phyloP scores from a whole-genome alignment of 2,113 vertebrate genomes.

The Datnioides undecimradiatus region DNA sequence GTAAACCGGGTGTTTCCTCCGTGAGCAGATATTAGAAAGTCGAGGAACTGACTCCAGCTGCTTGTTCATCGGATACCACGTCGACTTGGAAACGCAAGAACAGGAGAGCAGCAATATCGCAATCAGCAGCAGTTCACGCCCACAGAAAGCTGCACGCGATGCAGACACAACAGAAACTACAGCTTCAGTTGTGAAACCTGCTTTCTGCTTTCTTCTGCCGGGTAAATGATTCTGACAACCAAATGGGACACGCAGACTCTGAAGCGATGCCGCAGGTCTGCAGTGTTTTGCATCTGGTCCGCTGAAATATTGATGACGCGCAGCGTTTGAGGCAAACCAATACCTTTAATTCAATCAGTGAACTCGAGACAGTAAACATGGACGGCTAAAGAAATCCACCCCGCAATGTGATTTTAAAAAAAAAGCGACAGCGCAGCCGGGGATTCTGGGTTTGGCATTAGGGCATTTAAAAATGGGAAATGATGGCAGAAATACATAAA shows the following conservation, averaged over 20 bases:
- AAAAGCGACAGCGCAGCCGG: constrained; percentile 23
- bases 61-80: constrained; percentile 14
- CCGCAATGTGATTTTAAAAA: constrained; percentile 48
- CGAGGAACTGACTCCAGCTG: constrained; percentile 6
- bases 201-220: background rate
- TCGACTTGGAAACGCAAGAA: constrained; percentile 27
- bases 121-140: constrained; percentile 2
- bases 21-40: constrained; percentile 4
- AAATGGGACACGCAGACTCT: constrained; percentile 23
- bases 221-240: constrained; percentile 47
- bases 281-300: constrained; percentile 59
- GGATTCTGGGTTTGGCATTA: constrained; percentile 13
- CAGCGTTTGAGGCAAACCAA: constrained; percentile 62
- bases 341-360: constrained; percentile 64
- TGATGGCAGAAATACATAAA: background rate
- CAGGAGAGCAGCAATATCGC: constrained; percentile 4
- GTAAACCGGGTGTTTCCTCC: constrained; percentile 13
- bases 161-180: background rate
- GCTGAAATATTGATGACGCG: constrained; percentile 66
- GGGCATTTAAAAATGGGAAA: background rate
- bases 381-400: constrained; percentile 54
- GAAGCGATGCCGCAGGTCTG: constrained; percentile 45
- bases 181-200: constrained; percentile 6
- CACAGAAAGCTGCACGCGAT: background rate
- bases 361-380: constrained; percentile 62